Evolutionary conservation across 2,113 vertebrate species (phyloP), one percentile per base, ranked within the genome.

Genomic region (Varanus salvator): DNA sequence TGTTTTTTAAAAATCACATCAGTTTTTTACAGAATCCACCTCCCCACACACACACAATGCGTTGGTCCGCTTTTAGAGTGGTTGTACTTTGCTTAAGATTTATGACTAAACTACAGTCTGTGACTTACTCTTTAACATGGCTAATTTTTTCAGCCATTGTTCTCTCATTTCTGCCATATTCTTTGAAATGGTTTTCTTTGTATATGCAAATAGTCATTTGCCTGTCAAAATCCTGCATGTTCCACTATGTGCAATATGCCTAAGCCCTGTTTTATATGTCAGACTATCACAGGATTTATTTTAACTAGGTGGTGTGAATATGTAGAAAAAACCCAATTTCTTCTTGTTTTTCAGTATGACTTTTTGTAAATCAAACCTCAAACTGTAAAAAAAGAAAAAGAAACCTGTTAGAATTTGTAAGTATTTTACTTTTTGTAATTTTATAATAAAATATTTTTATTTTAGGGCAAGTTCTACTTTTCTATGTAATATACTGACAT

Each of bases 381-480:
- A 75, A 78, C 75, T 95, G 90, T 93, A 91, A 69, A 90, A 80
- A 69, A 19, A 60, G 25, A 29, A 21, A 31, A 80, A 95, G 83
- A 92, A 88, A 94, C 87, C 23, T 71, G 92, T 96, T 94, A 92
- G 86, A 90, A 89, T 95, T 95, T 95, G 88, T 96, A 95, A 90
- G 90, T 34, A 0, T 95, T 97, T 97, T 96, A 95, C 95, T 96
- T 97, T 85, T 96, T 96, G 78, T 96, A 96, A 93, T 90, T 96
- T 96, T 96, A 72, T 85, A 88, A 72, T 66, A 95, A 54, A 87
- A 94, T 96, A 94, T 92, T 95, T 96, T 97, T 93, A 95, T 97
- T 97, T 96, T 96, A 96, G 85, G 92, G 92, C 86, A 93, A 95
- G 95, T 91, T 93, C 92, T 95, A 96, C 95, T 94, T 97, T 96